phyloP scores from a whole-genome alignment of 2,797 vertebrate genomes.

The Babyrousa celebensis region DNA sequence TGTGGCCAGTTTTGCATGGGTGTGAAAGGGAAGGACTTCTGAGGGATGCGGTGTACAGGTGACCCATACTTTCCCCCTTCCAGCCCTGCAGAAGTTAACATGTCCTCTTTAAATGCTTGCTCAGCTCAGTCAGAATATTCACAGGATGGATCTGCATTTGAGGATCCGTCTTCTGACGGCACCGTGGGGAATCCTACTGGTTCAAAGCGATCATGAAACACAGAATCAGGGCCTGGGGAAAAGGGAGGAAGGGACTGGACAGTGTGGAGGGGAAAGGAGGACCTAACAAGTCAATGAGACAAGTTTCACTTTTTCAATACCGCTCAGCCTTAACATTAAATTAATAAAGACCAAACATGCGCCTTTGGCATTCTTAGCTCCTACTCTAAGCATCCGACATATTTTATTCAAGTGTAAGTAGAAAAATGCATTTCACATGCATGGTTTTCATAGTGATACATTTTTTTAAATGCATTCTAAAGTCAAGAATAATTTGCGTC shows the following conservation, averaged over 20 bases:
- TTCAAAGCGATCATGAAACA: not conserved
- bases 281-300: not conserved
- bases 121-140: conserved; percentile 8
- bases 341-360: not conserved
- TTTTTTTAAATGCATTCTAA: conserved; percentile 56
- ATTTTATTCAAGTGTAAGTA: conserved; percentile 57
- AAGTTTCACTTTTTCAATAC: not conserved
- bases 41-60: not conserved
- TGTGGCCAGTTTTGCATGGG: not conserved
- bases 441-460: conserved; percentile 25
- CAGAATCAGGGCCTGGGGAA: not conserved
- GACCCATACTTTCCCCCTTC: not conserved
- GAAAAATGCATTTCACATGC: conserved; percentile 68
- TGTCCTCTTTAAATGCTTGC: not conserved
- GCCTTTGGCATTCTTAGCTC: not conserved
- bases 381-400: conserved; percentile 58
- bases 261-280: not conserved
- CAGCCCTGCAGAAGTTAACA: not conserved
- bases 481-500: conserved; percentile 68
- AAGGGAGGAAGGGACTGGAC: not conserved
- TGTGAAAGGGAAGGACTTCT: not conserved
- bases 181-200: not conserved
- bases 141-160: not conserved
- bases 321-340: conserved; percentile 12
- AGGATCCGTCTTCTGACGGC: not conserved